Base-by-base conservation (phyloP, 2,797 vertebrate genomes). In the Galago senegalensis region DNA sequence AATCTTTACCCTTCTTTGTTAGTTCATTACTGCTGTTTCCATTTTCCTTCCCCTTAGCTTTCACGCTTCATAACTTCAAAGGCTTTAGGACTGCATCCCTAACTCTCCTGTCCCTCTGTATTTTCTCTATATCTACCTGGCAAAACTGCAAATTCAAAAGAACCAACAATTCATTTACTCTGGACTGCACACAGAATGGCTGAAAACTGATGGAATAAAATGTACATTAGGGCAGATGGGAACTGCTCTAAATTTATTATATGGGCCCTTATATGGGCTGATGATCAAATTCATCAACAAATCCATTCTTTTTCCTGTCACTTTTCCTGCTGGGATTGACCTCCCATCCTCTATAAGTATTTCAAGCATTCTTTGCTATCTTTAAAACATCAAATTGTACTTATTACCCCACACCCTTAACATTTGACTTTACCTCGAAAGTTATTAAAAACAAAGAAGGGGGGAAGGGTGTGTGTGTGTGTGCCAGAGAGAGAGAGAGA, bases 61-160 rank as follows among this genome's bases (percentile, higher is more conserved):
- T 89, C 69, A 63, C 11, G 16, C n/a, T 46, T 85, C 40, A 75
- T 70, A 17, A 63, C 70, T 81, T 53, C 76, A 89, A 80, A 29
- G 34, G 34, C 16, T 75, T 65, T 94, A 60, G 40, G 14, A 20
- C 13, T 27, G 20, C 29, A 37, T 43, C 29, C 14, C 18, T 84
- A 53, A 75, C 7, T 61, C n/a, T 75, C 23, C 34, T 72, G 14
- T 3, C 29, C 40, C 46, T 85, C 27, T 34, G 14, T 67, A 67
- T 67, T 94, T 80, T 75, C 40, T 69, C 34, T 89, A 13, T 58
- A 63, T 79, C 53, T 31, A 53, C 75, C 14, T 69, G 34, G 7
- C 80, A 72, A 80, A 89, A 49, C 60, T 81, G 17, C 37, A 89
- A 81, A 89, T 49, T 31, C 25, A 73, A 85, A 89, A 81, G 31